Percentiles rank a stretch among this genome's conserved stretches.
Evolutionary conservation across 2,797 vertebrate genomes (phyloP).

Genomic region (Danio albolineatus): DNA sequence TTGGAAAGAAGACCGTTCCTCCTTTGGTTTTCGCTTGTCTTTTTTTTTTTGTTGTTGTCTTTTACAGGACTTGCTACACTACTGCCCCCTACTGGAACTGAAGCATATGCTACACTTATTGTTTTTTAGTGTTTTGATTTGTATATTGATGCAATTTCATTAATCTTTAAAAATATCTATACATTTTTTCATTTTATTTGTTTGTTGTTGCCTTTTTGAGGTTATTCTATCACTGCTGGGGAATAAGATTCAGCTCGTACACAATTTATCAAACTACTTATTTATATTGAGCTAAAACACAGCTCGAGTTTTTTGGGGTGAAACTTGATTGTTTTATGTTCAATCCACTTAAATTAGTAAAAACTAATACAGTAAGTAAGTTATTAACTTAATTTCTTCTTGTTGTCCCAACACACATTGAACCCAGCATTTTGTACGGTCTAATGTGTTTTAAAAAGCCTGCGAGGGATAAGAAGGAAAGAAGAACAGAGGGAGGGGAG

Average conservation of each 20-base stretch:
- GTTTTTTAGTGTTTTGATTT: too few relatives aligned
- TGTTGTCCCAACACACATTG: too few relatives aligned
- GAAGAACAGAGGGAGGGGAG: not conserved
- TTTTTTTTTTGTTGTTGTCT: not conserved
- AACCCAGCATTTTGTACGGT: too few relatives aligned
- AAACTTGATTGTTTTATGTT: too few relatives aligned
- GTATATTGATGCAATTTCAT: not conserved
- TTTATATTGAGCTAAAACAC: too few relatives aligned
- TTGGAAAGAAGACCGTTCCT: constrained; percentile 32
- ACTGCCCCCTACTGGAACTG: constrained; percentile 46
- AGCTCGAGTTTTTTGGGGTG: too few relatives aligned
- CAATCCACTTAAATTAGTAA: too few relatives aligned
- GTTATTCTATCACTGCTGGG: not conserved
- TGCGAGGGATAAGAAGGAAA: not conserved
- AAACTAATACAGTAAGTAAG: too few relatives aligned
- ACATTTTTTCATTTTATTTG: not conserved
- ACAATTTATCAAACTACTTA: too few relatives aligned
- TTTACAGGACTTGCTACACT: constrained; percentile 13
- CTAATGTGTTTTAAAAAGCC: not conserved
- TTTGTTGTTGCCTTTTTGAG: not conserved
- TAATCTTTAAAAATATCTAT: not conserved
- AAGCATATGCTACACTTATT: not conserved
- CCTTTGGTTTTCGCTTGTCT: not conserved
- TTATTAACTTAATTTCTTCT: too few relatives aligned
- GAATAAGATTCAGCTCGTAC: not conserved